Percentiles rank a stretch among this genome's conserved stretches.
These are phyloP conservation scores for Lytechinus variegatus DNA, from an alignment of 35 echinoderm and acorn worm species.

Conservation along the genomic window DNA sequence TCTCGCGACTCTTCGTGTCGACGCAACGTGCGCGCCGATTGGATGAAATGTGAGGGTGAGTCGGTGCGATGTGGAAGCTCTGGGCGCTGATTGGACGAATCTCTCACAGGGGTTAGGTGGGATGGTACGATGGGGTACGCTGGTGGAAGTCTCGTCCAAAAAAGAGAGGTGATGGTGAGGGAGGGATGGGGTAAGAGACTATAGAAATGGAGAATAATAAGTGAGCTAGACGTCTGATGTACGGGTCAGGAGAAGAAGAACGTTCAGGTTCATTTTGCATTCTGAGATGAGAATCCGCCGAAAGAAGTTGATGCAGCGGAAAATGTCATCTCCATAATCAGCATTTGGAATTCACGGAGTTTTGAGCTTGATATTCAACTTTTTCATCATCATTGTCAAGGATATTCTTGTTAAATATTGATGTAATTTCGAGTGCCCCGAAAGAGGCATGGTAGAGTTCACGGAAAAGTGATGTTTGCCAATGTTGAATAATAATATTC, in stretches of 20 bases:
- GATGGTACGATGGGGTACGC: too few species aligned
- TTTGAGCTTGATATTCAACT: neutral
- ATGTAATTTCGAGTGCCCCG: too few species aligned
- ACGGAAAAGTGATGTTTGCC: neutral
- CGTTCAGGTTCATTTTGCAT: neutral
- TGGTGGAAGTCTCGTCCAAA: neutral
- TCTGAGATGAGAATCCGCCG: neutral
- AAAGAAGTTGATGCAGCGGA: slow-evolving; percentile 10
- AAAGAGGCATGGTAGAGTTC: too few species aligned
- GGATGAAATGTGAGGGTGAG: too few species aligned
- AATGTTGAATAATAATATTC: too few species aligned
- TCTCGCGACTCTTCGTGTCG: too few species aligned
- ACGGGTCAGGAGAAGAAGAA: neutral
- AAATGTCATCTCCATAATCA: neutral
- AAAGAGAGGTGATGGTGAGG: neutral
- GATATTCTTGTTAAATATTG: neutral
- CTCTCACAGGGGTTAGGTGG: neutral
- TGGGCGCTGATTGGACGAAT: too few species aligned
- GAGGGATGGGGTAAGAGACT: neutral
- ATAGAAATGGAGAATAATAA: neutral
- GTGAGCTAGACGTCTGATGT: neutral
- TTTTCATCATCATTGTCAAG: neutral
- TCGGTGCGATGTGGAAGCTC: neutral
- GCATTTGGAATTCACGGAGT: neutral
- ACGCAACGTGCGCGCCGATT: too few species aligned